Percentiles rank a stretch among this genome's conserved stretches.
Conservation (phyloP, 2,113 vertebrate species). For the Siniperca knerii region DNA sequence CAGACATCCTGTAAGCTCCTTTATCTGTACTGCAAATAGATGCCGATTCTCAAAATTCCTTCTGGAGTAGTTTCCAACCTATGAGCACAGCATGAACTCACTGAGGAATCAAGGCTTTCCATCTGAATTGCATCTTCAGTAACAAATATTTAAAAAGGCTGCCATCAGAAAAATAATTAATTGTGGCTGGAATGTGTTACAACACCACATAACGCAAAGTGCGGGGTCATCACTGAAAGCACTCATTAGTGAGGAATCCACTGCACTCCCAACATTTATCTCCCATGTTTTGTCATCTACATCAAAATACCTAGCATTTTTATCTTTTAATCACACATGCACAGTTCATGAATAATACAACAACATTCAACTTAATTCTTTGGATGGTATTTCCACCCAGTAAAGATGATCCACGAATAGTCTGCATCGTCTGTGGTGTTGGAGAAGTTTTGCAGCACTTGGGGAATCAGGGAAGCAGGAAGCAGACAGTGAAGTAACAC, state of each 20-base stretch:
- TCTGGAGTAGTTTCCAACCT: background rate
- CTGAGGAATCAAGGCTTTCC: conserved; percentile 10
- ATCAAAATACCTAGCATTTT: background rate
- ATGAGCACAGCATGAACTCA: background rate
- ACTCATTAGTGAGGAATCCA: background rate
- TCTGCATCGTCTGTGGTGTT: background rate
- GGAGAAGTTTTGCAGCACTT: conserved; percentile 19
- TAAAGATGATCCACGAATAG: background rate
- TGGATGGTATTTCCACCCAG: background rate
- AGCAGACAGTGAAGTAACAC: conserved; percentile 21
- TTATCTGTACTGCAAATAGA: conserved; percentile 6
- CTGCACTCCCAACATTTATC: background rate
- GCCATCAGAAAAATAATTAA: conserved; percentile 28
- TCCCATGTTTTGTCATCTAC: background rate
- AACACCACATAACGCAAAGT: background rate
- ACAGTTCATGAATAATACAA: conserved; percentile 23
- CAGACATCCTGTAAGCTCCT: background rate
- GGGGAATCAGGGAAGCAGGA: conserved; percentile 9
- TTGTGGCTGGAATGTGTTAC: background rate
- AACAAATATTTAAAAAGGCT: conserved; percentile 32
- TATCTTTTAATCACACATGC: background rate
- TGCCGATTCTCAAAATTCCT: background rate
- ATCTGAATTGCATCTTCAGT: conserved; percentile 6
- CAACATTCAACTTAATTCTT: background rate
- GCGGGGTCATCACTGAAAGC: conserved; percentile 14